phyloP scores from a whole-genome alignment of 2,797 vertebrate species.

The Meriones psammophilus region DNA sequence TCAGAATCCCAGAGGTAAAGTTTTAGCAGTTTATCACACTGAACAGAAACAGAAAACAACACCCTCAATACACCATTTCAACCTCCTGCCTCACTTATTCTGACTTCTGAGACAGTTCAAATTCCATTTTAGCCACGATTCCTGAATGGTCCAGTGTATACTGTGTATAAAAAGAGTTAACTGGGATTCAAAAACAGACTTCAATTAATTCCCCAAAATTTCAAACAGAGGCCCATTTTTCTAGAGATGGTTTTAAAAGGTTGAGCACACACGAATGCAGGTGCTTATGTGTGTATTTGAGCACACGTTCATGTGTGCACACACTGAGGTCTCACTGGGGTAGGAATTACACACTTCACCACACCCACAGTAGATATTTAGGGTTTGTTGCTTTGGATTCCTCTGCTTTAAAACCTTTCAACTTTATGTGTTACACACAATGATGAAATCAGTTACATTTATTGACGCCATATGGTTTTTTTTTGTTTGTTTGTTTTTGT shows the following conservation, averaged over 20 bases:
- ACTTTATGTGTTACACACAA: neutral
- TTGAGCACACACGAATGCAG: neutral
- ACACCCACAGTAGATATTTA: neutral
- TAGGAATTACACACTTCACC: neutral
- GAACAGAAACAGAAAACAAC: neutral
- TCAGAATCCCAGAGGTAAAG: neutral
- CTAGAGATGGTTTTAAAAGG: conserved; percentile 29
- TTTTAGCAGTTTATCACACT: neutral
- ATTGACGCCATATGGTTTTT: neutral
- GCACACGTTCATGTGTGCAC: too few species aligned
- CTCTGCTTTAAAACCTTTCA: neutral
- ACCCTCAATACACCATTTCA: neutral
- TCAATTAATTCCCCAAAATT: neutral
- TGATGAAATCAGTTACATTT: neutral
- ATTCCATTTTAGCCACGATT: neutral
- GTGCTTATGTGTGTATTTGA: neutral
- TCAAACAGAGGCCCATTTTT: conserved; percentile 27
- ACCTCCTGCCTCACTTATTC: neutral
- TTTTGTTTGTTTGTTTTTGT: neutral
- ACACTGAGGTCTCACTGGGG: neutral
- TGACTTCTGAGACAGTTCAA: neutral
- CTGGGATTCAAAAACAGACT: neutral
- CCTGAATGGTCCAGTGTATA: neutral
- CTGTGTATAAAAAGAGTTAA: neutral
- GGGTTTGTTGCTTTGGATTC: neutral